These are phyloP conservation scores for Cremastinae sp. DNA, from an alignment of 2,888 invertebrate genomes.

Conservation along the genomic window DNA sequence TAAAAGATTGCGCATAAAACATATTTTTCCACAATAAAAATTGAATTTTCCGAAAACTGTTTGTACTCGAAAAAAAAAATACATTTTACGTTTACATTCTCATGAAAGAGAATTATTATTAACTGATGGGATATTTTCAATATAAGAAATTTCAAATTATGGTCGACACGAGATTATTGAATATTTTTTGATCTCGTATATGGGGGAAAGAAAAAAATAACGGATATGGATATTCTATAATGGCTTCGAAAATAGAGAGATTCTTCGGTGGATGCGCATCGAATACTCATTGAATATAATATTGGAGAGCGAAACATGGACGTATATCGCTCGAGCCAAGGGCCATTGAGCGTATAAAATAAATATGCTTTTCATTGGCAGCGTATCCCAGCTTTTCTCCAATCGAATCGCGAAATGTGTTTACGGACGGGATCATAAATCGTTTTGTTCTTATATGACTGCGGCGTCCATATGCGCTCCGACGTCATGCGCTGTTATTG, in stretches of 20 bases:
- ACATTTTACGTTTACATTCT: too few relatives aligned
- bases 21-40: too few relatives aligned
- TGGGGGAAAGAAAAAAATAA: not conserved
- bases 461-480: too few relatives aligned
- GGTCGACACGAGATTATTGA: too few relatives aligned
- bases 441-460: constrained; percentile 7
- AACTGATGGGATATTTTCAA: too few relatives aligned
- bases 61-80: too few relatives aligned
- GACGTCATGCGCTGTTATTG: constrained; percentile 1
- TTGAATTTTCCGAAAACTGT: too few relatives aligned
- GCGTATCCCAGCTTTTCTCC: not conserved
- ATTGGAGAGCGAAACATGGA: constrained; percentile 1
- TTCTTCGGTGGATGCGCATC: not conserved
- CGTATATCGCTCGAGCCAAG: constrained; percentile 4
- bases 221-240: not conserved
- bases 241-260: not conserved
- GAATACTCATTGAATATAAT: constrained; percentile 3
- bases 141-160: too few relatives aligned
- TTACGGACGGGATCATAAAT: constrained; percentile 3
- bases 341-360: constrained; percentile 24
- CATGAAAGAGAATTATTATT: too few relatives aligned
- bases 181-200: not conserved
- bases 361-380: constrained; percentile 26
- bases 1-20: too few relatives aligned
- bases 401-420: constrained; percentile 30